Evolutionary conservation across 2,797 vertebrate species (phyloP).

Genomic region (Sebastes baramenuke): DNA sequence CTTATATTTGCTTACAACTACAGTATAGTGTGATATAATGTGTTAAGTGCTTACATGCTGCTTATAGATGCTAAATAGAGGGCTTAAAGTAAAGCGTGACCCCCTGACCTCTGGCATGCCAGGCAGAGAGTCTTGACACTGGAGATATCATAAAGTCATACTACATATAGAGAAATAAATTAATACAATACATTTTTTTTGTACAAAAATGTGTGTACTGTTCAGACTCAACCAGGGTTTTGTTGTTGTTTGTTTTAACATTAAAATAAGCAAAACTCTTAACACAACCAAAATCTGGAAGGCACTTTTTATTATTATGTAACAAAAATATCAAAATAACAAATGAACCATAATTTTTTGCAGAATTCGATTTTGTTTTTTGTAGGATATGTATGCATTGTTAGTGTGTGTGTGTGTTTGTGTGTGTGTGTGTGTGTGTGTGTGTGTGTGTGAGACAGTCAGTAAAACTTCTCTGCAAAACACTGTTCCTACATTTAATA

Average conservation of each 20-base stretch:
- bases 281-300: neutral
- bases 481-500: neutral
- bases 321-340: neutral
- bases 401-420: neutral
- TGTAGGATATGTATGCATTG: neutral
- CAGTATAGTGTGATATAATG: neutral
- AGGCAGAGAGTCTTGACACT: neutral
- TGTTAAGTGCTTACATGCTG: neutral
- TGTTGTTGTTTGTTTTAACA: neutral
- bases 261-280: neutral
- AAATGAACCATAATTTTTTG: neutral
- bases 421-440: neutral
- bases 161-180: neutral
- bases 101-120: neutral
- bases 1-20: neutral
- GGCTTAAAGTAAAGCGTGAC: neutral
- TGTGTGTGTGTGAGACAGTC: neutral
- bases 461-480: neutral
- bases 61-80: neutral
- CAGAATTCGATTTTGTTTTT: neutral
- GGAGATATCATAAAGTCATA: neutral
- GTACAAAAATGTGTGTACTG: neutral
- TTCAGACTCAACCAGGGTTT: neutral
- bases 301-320: neutral
- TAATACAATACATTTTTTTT: neutral